Evolutionary conservation across 2,888 invertebrate species (phyloP).

Genomic region (Nomada lathburiana): DNA sequence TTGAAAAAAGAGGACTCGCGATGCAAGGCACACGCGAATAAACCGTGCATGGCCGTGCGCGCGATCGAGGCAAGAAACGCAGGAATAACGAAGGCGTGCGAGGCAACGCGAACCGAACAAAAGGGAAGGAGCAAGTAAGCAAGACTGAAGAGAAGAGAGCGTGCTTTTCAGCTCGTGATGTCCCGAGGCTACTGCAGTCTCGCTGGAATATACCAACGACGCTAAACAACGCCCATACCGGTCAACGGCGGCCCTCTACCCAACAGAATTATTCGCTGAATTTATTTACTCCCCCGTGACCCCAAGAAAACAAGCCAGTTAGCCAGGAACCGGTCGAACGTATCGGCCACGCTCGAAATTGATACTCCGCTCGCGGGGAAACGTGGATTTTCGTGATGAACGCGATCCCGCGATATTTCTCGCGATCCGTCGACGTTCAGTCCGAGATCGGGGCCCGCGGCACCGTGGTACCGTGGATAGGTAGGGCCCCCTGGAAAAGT

Average conservation of each 20-base stretch:
- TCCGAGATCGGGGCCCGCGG: slow-evolving; percentile 1
- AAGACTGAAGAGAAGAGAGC: slow-evolving; percentile 57
- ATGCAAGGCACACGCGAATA: neutral
- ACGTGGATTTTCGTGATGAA: slow-evolving; percentile 61
- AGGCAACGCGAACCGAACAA: slow-evolving; percentile 34
- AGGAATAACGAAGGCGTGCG: slow-evolving; percentile 39
- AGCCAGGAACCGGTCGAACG: slow-evolving; percentile 64
- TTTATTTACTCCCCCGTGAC: slow-evolving; percentile 77
- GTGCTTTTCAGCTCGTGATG: slow-evolving; percentile 80
- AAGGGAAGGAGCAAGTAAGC: slow-evolving; percentile 6
- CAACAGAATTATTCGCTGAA: slow-evolving; percentile 77
- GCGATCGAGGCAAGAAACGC: slow-evolving; percentile 47
- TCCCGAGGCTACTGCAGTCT: slow-evolving; percentile 81
- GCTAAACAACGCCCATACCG: slow-evolving; percentile 79
- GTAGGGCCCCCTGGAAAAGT: neutral
- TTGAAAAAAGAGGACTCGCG: neutral
- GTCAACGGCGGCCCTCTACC: slow-evolving; percentile 69
- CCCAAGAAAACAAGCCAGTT: slow-evolving; percentile 69
- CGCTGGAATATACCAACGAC: slow-evolving; percentile 70
- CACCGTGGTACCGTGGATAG: neutral
- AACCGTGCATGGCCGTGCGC: neutral
- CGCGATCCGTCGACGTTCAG: slow-evolving; percentile 22
- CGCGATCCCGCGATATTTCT: slow-evolving; percentile 55
- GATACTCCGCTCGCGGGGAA: slow-evolving; percentile 66
- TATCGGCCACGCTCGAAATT: slow-evolving; percentile 63